phyloP scores from a whole-genome alignment of 2,888 invertebrate species.

The Carcina quercana region DNA sequence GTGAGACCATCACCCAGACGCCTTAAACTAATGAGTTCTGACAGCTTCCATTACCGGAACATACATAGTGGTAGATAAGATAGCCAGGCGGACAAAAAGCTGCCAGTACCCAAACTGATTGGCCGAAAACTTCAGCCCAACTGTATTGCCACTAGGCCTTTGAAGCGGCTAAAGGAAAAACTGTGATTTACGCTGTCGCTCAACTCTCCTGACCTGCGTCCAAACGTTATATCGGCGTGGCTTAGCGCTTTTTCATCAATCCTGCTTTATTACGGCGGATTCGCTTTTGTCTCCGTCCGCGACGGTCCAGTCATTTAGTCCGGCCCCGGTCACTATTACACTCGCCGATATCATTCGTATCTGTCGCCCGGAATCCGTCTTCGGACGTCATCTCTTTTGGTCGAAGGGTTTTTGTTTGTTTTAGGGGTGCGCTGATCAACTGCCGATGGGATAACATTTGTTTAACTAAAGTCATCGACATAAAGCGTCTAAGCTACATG shows the following conservation, averaged over 20 bases:
- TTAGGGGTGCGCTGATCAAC: conserved; percentile 1
- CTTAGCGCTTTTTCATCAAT: conserved; percentile 78
- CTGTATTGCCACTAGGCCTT: conserved; percentile 3
- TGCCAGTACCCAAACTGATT: no score
- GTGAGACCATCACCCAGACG: no score
- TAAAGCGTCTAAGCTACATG: no score
- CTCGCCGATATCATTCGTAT: conserved; percentile 69
- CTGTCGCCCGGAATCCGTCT: conserved; percentile 62
- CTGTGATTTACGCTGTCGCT: conserved; percentile 19
- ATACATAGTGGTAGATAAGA: no score
- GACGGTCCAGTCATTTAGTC: conserved; percentile 69
- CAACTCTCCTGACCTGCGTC: conserved; percentile 22
- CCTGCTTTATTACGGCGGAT: conserved; percentile 73
- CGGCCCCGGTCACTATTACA: conserved; percentile 63
- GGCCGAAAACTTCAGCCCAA: no score
- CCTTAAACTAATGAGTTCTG: no score
- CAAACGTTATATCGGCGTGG: conserved; percentile 67
- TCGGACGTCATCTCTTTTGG: conserved; percentile 51
- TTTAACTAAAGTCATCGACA: no score
- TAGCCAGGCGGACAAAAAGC: no score
- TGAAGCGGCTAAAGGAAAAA: conserved; percentile 6
- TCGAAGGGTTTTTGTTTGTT: conserved; percentile 29
- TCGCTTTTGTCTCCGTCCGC: conserved; percentile 69
- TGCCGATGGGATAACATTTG: no score
- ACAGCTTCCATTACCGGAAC: no score